Evolutionary conservation across 2,888 invertebrate genomes (phyloP).

Genomic region (Heliconius sara): DNA sequence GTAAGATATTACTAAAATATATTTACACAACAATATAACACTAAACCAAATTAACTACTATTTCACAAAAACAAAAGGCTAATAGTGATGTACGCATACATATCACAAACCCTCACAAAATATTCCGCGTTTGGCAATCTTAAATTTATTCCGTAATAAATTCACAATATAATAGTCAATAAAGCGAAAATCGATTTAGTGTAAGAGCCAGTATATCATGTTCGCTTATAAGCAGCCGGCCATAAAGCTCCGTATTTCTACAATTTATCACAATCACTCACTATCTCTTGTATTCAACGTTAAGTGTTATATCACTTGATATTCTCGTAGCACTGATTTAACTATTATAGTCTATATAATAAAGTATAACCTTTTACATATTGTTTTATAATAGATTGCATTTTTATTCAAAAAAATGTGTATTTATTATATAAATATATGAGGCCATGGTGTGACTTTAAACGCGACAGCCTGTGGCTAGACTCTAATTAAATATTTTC

Average conservation of each 20-base stretch:
- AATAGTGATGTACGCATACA: slow-evolving; percentile 4
- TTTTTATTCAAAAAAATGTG: background rate
- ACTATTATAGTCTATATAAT: background rate
- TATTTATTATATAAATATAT: background rate
- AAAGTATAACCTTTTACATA: background rate
- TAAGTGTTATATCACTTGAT: slow-evolving; percentile 32
- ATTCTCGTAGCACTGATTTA: slow-evolving; percentile 16
- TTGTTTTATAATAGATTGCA: background rate
- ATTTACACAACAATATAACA: background rate
- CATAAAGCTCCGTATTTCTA: slow-evolving; percentile 37
- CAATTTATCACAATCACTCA: slow-evolving; percentile 39
- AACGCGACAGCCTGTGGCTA: too few species aligned
- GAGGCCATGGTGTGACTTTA: too few species aligned
- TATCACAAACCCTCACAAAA: slow-evolving; percentile 15
- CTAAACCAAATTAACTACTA: background rate
- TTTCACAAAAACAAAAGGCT: slow-evolving; percentile 1
- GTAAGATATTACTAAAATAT: background rate
- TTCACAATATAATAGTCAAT: slow-evolving; percentile 35
- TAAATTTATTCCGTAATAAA: slow-evolving; percentile 35
- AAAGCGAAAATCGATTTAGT: slow-evolving; percentile 36
- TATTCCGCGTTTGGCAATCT: slow-evolving; percentile 21
- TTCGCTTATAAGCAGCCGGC: slow-evolving; percentile 33
- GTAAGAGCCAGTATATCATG: slow-evolving; percentile 37
- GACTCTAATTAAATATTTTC: too few species aligned
- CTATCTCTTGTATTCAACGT: slow-evolving; percentile 36